Evolutionary conservation across 2,888 invertebrate genomes (phyloP).

Genomic region (Meghimatium bilineatum): DNA sequence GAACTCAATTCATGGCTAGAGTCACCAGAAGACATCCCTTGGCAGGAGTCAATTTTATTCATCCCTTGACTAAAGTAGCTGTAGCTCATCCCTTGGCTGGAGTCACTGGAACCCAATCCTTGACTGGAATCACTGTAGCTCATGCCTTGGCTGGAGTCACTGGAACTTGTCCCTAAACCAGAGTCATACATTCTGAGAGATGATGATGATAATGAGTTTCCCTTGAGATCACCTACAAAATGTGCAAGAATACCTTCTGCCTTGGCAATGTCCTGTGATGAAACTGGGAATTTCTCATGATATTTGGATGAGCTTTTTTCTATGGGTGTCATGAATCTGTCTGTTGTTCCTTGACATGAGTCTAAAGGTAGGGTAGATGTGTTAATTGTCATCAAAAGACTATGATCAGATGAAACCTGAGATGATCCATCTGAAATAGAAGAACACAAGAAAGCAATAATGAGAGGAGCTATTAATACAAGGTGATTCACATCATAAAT

Average conservation of each 20-base stretch:
- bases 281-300: constrained; percentile 84
- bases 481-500: too few relatives aligned
- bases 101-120: background rate
- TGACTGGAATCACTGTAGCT: too few relatives aligned
- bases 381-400: constrained; percentile 20
- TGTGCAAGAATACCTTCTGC: constrained; percentile 92
- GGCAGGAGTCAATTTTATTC: background rate
- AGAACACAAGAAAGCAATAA: background rate
- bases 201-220: background rate
- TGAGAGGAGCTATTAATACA: too few relatives aligned
- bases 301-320: constrained; percentile 74
- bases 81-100: background rate
- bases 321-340: constrained; percentile 44
- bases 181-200: background rate
- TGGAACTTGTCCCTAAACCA: too few relatives aligned
- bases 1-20: background rate
- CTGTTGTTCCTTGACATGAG: constrained; percentile 29
- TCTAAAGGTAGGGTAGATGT: background rate
- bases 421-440: constrained; percentile 27
- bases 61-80: background rate
- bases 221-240: constrained; percentile 77
- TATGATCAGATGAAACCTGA: constrained; percentile 29
- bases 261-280: constrained; percentile 82
- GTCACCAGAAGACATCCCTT: background rate
- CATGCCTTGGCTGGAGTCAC: too few relatives aligned